Evolutionary conservation across 1,140 invertebrate species (phyloP).

Genomic region (Araneus ventricosus): DNA sequence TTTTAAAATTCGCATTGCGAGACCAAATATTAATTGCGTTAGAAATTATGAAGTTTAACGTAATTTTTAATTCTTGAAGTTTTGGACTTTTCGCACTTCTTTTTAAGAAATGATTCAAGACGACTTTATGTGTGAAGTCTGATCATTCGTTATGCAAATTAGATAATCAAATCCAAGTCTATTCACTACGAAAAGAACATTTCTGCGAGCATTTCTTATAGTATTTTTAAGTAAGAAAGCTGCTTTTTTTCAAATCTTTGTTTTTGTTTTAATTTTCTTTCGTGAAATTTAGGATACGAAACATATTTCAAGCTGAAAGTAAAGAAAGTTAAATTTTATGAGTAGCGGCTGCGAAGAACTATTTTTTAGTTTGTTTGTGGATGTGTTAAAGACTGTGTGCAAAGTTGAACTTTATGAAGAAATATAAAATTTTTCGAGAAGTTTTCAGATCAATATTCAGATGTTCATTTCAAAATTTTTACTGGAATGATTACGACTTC

Average conservation of each 20-base stretch:
- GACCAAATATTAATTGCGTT: slow-evolving; percentile 46
- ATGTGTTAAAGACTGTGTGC: background rate
- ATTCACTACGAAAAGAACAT: background rate
- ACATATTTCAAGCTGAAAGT: background rate
- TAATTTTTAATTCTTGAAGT: slow-evolving; percentile 35
- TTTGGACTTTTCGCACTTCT: background rate
- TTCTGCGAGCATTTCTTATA: background rate
- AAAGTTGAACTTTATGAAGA: background rate
- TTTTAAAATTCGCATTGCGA: background rate
- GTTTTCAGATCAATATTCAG: no score
- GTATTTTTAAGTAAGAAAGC: background rate
- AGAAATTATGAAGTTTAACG: slow-evolving; percentile 44
- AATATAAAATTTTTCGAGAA: background rate
- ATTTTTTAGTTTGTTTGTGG: background rate
- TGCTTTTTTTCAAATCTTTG: background rate
- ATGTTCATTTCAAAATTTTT: no score
- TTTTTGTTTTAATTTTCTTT: background rate
- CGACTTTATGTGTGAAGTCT: background rate
- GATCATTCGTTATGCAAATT: slow-evolving; percentile 37
- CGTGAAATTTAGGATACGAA: background rate
- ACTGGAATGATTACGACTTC: no score
- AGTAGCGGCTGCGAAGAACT: background rate
- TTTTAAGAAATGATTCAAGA: background rate
- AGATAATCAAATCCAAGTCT: slow-evolving; percentile 12
- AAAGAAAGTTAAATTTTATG: background rate